phyloP scores from a whole-genome alignment of 64 coral and sea anemone species.

The Acropora tenuis region DNA sequence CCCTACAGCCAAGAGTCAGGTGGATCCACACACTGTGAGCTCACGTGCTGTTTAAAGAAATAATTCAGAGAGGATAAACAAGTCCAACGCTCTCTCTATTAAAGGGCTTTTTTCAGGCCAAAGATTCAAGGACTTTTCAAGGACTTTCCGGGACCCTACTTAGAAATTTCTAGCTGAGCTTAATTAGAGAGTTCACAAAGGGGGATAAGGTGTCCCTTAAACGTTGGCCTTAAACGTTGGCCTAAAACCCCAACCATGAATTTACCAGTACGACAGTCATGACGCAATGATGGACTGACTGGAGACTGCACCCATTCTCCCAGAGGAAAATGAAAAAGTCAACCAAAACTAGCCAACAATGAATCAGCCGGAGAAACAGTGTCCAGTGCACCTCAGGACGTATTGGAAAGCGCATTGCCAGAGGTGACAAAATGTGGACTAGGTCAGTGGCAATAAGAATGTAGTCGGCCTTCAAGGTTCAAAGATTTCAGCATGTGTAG shows the following conservation, averaged over 20 bases:
- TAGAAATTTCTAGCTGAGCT: too few species aligned
- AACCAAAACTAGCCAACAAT: not conserved
- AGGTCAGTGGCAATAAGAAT: too few species aligned
- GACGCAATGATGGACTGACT: not conserved
- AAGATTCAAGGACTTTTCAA: too few species aligned
- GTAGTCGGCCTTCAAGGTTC: too few species aligned
- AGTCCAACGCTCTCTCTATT: not conserved
- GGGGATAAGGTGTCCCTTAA: not conserved
- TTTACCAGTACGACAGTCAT: not conserved
- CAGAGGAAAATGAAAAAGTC: not conserved
- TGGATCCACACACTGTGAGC: too few species aligned
- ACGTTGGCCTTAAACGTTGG: not conserved
- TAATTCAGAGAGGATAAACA: not conserved
- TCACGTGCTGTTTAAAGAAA: not conserved
- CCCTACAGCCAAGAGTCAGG: too few species aligned
- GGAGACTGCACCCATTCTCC: not conserved
- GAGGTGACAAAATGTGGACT: too few species aligned
- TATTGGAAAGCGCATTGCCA: too few species aligned
- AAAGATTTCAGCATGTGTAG: too few species aligned
- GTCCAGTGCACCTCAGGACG: too few species aligned
- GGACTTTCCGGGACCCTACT: too few species aligned
- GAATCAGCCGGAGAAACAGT: too few species aligned
- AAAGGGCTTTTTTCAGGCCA: not conserved
- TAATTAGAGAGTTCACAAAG: not conserved
- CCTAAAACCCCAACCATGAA: conserved; percentile 7